Percentiles rank a stretch among this genome's conserved stretches.
phyloP scores from a whole-genome alignment of 2,888 invertebrate genomes.

The Acleris literana region DNA sequence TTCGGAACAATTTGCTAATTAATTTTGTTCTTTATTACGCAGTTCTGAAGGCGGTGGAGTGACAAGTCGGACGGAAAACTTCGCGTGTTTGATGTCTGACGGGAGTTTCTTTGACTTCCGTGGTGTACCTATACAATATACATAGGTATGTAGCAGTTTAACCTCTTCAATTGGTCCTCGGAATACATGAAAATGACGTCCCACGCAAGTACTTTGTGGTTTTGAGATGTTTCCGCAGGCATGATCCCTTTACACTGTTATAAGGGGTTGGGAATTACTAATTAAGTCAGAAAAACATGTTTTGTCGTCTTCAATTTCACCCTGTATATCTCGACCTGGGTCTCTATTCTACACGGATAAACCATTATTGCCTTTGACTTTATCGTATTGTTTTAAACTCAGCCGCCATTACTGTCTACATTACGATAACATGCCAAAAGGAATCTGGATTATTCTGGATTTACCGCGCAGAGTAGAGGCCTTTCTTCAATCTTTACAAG shows the following conservation, averaged over 20 bases:
- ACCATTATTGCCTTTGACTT: too few species aligned
- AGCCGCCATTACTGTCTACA: too few species aligned
- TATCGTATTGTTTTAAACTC: too few species aligned
- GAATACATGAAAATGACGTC: not conserved
- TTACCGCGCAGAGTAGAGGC: too few species aligned
- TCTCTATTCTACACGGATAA: too few species aligned
- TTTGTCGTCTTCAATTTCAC: too few species aligned
- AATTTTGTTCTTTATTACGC: slow-evolving; percentile 31
- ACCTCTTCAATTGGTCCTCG: slow-evolving; percentile 2
- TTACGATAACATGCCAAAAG: too few species aligned
- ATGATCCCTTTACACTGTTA: not conserved
- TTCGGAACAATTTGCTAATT: slow-evolving; percentile 33
- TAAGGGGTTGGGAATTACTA: too few species aligned
- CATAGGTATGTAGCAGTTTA: not conserved
- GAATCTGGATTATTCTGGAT: too few species aligned
- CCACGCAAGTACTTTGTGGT: not conserved
- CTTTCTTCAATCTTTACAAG: too few species aligned
- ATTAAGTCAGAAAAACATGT: too few species aligned
- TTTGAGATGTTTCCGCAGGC: not conserved
- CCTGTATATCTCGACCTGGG: too few species aligned
- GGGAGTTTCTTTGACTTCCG: slow-evolving; percentile 16
- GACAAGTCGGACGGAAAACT: slow-evolving; percentile 31
- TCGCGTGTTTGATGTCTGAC: slow-evolving; percentile 24
- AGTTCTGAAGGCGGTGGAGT: slow-evolving; percentile 26
- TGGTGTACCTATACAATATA: not conserved